Evolutionary conservation across 1,140 invertebrate genomes (phyloP), one percentile per base, ranked within the genome.

Genomic region (Anastrepha ludens): DNA sequence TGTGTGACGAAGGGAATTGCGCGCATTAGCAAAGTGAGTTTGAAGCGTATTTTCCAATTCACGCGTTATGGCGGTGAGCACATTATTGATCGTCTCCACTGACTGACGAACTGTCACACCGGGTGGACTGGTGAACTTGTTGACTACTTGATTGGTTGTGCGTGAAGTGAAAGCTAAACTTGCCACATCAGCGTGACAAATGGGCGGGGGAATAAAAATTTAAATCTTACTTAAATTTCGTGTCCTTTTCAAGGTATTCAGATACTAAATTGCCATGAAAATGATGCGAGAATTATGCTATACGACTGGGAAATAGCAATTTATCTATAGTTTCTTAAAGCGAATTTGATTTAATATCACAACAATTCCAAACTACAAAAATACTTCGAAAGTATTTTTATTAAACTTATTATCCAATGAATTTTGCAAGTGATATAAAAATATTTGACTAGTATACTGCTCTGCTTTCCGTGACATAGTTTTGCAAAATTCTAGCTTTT

Each of bases 81-180:
- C 74, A 81, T 81, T 81, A 81, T 81, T 81, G 74, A 81, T 81
- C 74, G 74, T 29, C 44, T 81, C 74, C 74, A 81, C 74, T 81
- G 47, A 81, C 74, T 81, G 74, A 81, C 74, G 50, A 81, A 55
- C 50, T 55, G 44, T n/a, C 9, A 55, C 47, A 55, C 7, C 55
- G 74, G 74, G 47, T 55, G 74, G 47, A 29, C 70, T 78, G 7
- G 17, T 67, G 47, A 17, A 29, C 47, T n/a, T 15, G 39, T 81
- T 81, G 74, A n/a, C 44, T 81, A 47, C 74, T 81, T 81, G 74
- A 81, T 47, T 81, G 74, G 17, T 81, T 81, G 74, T 81, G 74
- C 74, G 74, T 81, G 74, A 81, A 81, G 74, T 81, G 74, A 81
- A 81, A 81, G 74, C 74, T 81, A 81, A 81, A 81, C 47, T 81